These are phyloP conservation scores for Dendrophyllia cribrosa DNA, from an alignment of 64 coral and sea anemone species.

Conservation along the genomic window DNA sequence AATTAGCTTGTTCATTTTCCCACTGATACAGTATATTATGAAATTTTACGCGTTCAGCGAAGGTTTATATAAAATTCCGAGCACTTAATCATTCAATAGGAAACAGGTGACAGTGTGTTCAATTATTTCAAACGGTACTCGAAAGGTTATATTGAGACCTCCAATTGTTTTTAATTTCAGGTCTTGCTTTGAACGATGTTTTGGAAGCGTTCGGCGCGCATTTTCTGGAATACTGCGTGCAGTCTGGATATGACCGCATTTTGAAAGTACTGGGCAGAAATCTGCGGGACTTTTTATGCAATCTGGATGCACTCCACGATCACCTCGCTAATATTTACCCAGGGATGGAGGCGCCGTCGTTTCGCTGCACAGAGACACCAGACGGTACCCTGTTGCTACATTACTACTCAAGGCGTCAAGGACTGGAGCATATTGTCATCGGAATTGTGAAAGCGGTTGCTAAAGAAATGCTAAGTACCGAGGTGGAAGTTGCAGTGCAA, in stretches of 20 bases:
- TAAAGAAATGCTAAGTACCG: conserved; percentile 78
- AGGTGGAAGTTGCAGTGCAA: conserved; percentile 68
- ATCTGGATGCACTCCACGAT: conserved; percentile 94
- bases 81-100: too few species aligned
- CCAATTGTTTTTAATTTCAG: conserved; percentile 35
- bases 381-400: conserved; percentile 86
- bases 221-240: conserved; percentile 93
- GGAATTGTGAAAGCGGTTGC: conserved; percentile 96
- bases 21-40: too few species aligned
- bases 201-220: conserved; percentile 94
- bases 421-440: conserved; percentile 92
- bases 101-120: not conserved
- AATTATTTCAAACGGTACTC: not conserved
- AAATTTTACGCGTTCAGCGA: too few species aligned
- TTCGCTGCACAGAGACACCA: conserved; percentile 90
- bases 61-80: too few species aligned
- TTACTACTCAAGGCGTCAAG: conserved; percentile 90
- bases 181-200: conserved; percentile 75
- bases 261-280: conserved; percentile 94
- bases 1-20: too few species aligned
- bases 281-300: conserved; percentile 97
- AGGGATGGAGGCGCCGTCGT: conserved; percentile 97
- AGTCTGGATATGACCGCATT: conserved; percentile 97
- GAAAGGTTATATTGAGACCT: not conserved
- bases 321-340: conserved; percentile 94